These are phyloP conservation scores for Danio jaintianensis DNA, from an alignment of 2,797 vertebrate species.

Conservation along the genomic window DNA sequence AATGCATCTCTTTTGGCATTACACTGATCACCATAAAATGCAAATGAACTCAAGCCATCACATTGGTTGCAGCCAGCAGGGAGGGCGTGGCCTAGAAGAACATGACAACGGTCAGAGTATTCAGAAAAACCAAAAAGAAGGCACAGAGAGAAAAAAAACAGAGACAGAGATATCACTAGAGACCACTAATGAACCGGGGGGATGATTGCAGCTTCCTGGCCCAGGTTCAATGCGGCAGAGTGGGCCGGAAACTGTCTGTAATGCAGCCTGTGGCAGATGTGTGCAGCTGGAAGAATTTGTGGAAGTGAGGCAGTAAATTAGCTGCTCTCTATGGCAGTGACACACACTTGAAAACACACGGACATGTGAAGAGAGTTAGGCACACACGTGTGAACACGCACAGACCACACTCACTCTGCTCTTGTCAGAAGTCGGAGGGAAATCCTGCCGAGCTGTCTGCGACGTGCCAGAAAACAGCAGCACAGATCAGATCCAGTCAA, in stretches of 20 bases:
- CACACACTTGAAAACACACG: conserved; percentile 39
- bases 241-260: conserved; percentile 39
- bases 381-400: conserved; percentile 55
- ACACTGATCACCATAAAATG: conserved; percentile 13
- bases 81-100: conserved; percentile 23
- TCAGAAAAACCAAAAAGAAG: conserved; percentile 18
- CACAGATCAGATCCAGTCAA: conserved; percentile 46
- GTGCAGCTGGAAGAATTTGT: conserved; percentile 61
- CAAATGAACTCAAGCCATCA: conserved; percentile 39
- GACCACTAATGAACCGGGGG: conserved; percentile 35
- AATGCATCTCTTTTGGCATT: conserved; percentile 28
- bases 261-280: conserved; percentile 58
- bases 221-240: conserved; percentile 16
- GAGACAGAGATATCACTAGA: conserved; percentile 20
- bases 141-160: conserved; percentile 20
- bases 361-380: conserved; percentile 56
- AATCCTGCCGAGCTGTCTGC: conserved; percentile 58
- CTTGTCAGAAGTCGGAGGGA: conserved; percentile 59
- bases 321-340: conserved; percentile 44
- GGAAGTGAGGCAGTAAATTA: conserved; percentile 53
- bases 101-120: conserved; percentile 12
- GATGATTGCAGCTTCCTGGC: conserved; percentile 42
- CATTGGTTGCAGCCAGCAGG: conserved; percentile 43
- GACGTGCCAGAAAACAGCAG: conserved; percentile 57
- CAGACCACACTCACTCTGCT: conserved; percentile 57